phyloP scores from a whole-genome alignment of 2,797 vertebrate genomes.

The Ispidina lecontei region DNA sequence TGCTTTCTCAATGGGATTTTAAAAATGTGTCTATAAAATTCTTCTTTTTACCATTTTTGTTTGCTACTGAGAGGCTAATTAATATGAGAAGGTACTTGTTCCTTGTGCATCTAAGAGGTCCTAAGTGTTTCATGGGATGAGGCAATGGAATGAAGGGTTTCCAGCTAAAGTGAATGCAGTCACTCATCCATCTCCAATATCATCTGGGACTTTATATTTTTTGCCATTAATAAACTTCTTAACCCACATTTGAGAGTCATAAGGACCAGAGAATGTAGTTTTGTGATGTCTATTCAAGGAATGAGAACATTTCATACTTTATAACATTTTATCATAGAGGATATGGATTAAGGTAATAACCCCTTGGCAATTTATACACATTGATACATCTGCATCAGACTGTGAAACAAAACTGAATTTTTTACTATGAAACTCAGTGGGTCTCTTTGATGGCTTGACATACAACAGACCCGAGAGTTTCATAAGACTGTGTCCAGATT shows the following conservation, averaged over 20 bases:
- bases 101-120: neutral
- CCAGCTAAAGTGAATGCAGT: neutral
- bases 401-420: neutral
- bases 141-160: neutral
- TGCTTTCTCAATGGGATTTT: neutral
- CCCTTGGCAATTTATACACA: neutral
- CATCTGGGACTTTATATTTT: neutral
- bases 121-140: neutral
- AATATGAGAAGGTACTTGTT: accelerated
- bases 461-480: neutral
- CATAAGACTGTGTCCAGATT: accelerated
- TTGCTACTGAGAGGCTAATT: neutral
- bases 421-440: neutral
- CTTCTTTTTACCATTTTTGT: neutral
- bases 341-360: neutral
- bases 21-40: neutral
- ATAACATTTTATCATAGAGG: neutral
- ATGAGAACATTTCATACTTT: neutral
- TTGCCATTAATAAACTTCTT: neutral
- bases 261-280: neutral
- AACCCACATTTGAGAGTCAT: neutral
- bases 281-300: neutral
- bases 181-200: neutral
- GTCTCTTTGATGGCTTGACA: neutral
- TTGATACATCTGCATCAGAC: neutral